Conservation (phyloP, 1,140 invertebrate genomes). For the Rhopalosiphum padi region DNA sequence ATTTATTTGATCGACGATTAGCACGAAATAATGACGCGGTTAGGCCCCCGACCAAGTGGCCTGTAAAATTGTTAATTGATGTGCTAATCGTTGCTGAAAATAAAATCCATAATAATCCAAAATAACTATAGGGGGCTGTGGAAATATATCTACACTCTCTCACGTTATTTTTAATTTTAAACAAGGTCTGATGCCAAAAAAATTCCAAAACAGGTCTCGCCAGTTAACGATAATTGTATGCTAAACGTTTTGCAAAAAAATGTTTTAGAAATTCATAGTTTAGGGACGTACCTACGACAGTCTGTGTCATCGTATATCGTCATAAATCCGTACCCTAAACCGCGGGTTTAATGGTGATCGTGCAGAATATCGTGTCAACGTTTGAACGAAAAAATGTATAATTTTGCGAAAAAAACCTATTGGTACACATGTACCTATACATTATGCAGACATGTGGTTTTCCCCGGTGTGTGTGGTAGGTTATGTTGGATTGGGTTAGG, state of each 20-base stretch:
- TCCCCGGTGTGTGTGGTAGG: neutral
- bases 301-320: neutral
- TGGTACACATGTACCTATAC: neutral
- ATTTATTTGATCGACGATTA: neutral
- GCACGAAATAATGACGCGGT: neutral
- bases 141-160: neutral
- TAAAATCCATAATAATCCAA: neutral
- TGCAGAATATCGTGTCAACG: too few species aligned
- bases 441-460: neutral
- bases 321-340: neutral
- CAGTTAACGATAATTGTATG: neutral
- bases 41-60: neutral
- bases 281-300: neutral
- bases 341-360: neutral
- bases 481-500: too few species aligned
- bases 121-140: too few species aligned
- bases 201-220: neutral
- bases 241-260: neutral
- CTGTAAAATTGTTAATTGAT: neutral
- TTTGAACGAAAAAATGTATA: neutral
- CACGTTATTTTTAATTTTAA: neutral
- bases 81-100: neutral
- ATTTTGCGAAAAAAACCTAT: neutral
- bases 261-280: neutral
- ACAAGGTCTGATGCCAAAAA: neutral